Evolutionary conservation across 2,797 vertebrate genomes (phyloP).

Genomic region (Fratercula arctica): DNA sequence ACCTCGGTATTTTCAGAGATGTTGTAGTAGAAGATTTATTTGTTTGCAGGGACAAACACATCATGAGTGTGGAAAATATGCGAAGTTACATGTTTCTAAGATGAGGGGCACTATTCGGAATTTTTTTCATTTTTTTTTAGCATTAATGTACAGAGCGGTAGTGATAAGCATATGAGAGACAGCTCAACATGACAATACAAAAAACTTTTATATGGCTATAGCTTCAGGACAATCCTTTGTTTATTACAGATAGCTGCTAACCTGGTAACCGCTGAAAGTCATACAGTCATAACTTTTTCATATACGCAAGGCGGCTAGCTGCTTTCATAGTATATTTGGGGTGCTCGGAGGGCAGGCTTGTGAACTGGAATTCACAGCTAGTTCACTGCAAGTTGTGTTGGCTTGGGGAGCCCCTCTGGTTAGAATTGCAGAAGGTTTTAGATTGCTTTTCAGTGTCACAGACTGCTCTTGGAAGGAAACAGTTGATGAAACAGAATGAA

Average conservation of each 20-base stretch:
- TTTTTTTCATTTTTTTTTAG: not conserved
- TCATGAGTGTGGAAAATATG: not conserved
- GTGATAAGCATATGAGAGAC: not conserved
- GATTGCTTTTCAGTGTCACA: not conserved
- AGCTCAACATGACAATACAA: rapidly evolving
- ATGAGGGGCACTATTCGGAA: not conserved
- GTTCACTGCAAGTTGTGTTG: not conserved
- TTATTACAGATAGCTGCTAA: not conserved
- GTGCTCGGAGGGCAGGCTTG: not conserved
- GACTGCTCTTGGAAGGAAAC: not conserved
- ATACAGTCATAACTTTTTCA: not conserved
- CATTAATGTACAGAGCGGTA: not conserved
- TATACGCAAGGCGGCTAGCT: not conserved
- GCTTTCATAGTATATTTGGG: not conserved
- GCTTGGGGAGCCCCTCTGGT: no score
- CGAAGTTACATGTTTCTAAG: rapidly evolving
- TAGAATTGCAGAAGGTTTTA: not conserved
- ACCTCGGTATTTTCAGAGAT: not conserved
- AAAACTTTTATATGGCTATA: rapidly evolving
- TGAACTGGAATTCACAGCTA: not conserved
- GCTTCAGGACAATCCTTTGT: not conserved
- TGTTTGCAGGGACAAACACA: not conserved
- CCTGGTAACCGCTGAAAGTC: not conserved
- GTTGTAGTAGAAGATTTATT: not conserved
- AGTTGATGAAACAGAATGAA: not conserved